phyloP scores from a whole-genome alignment of 2,113 vertebrate genomes.

The Cygnus buccinator region DNA sequence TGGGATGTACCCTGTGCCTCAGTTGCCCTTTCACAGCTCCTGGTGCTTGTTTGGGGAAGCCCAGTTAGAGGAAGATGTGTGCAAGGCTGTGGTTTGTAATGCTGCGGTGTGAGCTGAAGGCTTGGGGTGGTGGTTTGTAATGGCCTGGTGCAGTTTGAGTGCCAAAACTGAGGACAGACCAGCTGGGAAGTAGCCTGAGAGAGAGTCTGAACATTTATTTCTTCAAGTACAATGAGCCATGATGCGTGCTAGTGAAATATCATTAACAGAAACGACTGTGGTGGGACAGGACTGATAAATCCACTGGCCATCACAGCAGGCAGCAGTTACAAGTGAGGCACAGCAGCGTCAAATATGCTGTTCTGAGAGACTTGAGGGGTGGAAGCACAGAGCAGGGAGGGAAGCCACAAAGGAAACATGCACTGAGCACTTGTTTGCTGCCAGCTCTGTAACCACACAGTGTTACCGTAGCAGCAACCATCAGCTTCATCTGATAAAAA shows the following conservation, averaged over 20 bases:
- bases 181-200: not conserved
- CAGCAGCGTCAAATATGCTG: not conserved
- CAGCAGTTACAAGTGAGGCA: not conserved
- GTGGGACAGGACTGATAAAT: not conserved
- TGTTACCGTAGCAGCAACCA: conserved; percentile 64
- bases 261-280: not conserved
- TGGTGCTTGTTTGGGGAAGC: fast-evolving
- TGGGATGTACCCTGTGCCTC: not conserved
- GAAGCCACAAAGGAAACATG: conserved; percentile 72
- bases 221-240: not conserved
- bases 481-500: conserved; percentile 72
- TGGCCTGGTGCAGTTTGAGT: not conserved
- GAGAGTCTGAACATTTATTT: not conserved
- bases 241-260: not conserved
- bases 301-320: not conserved
- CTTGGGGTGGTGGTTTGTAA: not conserved
- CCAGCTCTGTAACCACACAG: conserved; percentile 45
- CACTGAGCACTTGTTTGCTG: not conserved
- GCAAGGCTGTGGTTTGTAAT: fast-evolving
- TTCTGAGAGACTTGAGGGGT: conserved; percentile 8
- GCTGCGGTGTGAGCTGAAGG: not conserved
- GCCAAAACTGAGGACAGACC: not conserved
- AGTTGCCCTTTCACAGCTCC: not conserved
- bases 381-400: not conserved
- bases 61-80: not conserved